phyloP scores from a whole-genome alignment of 2,797 vertebrate species.

The Anisognathus igniventris region DNA sequence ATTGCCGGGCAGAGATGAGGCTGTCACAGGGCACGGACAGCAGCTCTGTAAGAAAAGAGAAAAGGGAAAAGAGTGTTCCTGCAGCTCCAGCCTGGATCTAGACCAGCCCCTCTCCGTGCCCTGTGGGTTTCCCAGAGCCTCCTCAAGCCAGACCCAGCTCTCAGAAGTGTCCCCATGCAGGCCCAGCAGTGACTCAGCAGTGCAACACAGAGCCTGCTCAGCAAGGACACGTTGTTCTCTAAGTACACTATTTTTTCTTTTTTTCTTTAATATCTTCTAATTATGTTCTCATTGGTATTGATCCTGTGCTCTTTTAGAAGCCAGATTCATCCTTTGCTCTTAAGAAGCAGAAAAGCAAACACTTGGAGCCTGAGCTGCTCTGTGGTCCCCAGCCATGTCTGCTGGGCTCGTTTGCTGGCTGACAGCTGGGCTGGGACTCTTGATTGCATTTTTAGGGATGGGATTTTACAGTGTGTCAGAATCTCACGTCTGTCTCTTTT shows the following conservation, averaged over 20 bases:
- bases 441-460: neutral
- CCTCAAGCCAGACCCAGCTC: neutral
- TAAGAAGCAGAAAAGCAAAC: neutral
- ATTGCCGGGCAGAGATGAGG: neutral
- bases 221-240: neutral
- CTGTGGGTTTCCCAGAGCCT: neutral
- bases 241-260: neutral
- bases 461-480: neutral
- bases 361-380: neutral
- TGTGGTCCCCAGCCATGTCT: neutral
- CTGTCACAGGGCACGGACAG: rapidly evolving
- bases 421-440: conserved; percentile 11
- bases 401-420: neutral
- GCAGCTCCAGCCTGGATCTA: rapidly evolving
- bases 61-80: neutral
- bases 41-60: rapidly evolving
- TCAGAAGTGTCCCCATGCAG: neutral
- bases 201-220: neutral
- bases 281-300: neutral
- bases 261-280: neutral
- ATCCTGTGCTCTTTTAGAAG: neutral
- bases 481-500: neutral
- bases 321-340: neutral
- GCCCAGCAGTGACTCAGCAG: neutral
- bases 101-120: rapidly evolving